Base-by-base conservation (phyloP, 2,888 invertebrate genomes). In the Urechis unicinctus region DNA sequence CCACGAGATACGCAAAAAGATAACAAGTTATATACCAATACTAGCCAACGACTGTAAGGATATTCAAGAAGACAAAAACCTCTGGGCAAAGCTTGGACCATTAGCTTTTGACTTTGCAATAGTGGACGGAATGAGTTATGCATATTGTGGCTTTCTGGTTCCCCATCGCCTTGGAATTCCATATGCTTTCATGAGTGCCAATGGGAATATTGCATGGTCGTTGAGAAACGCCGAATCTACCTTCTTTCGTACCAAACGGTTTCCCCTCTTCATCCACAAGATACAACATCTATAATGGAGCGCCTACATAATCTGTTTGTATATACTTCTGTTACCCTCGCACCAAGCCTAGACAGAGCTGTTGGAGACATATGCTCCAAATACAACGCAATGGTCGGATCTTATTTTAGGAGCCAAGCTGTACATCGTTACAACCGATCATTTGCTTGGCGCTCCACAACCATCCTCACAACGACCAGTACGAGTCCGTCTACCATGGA, bases 401-500 rank as follows among this genome's bases (percentile, higher is more conserved):
- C 26, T 61, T n/a, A 42, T 52, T 0, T 43, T 22, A 9, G 22
- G 52, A 24, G 53, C 63, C 1, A 51, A 52, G 43, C 24, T 65
- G 46, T 60, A 55, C 52, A 43, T 65, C 13, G 31, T 66, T 6
- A 31, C 57, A 5, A 9, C 25, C 3, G 65, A 67, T 28, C 42
- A 48, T 24, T 45, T 66, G 1, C 42, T 67, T 24, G 59, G 60
- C 52, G 64, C 57, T 31, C 63, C 65, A 1, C 25, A 49, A 4
- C 59, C 63, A 1, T 6, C 46, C 4, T 1, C 30, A n/a, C n/a
- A n/a, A n/a, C n/a, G n/a, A n/a, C n/a, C n/a, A n/a, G n/a, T n/a
- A n/a, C n/a, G n/a, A n/a, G n/a, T n/a, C n/a, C n/a, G n/a, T n/a
- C n/a, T n/a, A n/a, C n/a, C n/a, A n/a, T n/a, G n/a, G n/a, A n/a